Conservation (phyloP, 2,113 vertebrate genomes). For the Myotis yumanensis region DNA sequence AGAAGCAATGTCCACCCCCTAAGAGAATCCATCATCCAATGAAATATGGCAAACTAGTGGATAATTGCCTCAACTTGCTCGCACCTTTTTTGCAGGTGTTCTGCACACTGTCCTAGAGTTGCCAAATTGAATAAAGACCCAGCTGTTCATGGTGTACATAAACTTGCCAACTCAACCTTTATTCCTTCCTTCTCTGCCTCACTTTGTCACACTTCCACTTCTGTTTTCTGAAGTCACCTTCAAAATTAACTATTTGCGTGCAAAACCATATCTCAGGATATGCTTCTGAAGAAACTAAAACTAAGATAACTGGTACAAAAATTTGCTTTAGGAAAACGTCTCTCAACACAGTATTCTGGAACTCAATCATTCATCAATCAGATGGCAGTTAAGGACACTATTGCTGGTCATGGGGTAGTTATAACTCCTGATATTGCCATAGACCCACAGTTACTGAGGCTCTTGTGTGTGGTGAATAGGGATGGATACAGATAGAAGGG, state of each 20-base stretch:
- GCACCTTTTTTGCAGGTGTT: not conserved
- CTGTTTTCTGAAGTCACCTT: not conserved
- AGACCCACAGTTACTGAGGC: not conserved
- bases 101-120: not conserved
- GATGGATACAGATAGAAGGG: not conserved
- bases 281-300: slow-evolving; percentile 20
- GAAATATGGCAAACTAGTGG: not conserved
- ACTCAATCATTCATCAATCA: not conserved
- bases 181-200: not conserved
- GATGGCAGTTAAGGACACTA: not conserved
- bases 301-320: not conserved
- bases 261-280: not conserved
- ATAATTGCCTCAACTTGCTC: not conserved
- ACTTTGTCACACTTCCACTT: not conserved
- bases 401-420: not conserved
- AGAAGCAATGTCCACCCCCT: not conserved
- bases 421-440: not conserved
- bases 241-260: slow-evolving; percentile 13
- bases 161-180: not conserved
- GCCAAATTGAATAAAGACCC: not conserved
- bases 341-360: not conserved
- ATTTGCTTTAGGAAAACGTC: not conserved
- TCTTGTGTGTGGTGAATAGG: not conserved
- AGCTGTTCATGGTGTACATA: not conserved
- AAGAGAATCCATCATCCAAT: not conserved